phyloP scores from a whole-genome alignment of 64 coral and sea anemone genomes.

The Platygyra sinensis region DNA sequence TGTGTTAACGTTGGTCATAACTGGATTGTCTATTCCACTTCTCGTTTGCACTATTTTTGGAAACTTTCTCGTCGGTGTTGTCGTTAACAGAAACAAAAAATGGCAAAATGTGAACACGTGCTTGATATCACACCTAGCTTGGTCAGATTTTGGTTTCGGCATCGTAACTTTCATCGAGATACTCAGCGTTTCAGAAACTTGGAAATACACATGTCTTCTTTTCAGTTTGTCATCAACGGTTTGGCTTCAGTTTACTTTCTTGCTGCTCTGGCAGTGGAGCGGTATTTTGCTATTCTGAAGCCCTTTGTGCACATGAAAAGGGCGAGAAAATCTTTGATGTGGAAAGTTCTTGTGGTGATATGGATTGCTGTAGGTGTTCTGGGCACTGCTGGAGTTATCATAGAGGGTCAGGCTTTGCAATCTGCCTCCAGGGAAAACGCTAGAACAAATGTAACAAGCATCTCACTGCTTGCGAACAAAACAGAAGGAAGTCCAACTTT shows the following conservation, averaged over 20 bases:
- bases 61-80: conserved; percentile 18
- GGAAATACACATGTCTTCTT: neutral
- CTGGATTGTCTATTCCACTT: neutral
- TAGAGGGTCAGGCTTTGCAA: neutral
- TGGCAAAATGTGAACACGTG: neutral
- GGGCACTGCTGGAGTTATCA: neutral
- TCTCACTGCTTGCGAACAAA: neutral
- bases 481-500: neutral
- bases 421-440: neutral
- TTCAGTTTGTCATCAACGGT: neutral
- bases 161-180: neutral
- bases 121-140: neutral
- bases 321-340: neutral
- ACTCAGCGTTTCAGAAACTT: neutral
- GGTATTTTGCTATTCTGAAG: conserved; percentile 57
- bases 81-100: neutral
- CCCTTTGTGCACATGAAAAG: conserved; percentile 50
- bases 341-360: neutral
- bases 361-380: conserved; percentile 3
- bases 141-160: neutral
- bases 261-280: conserved; percentile 40
- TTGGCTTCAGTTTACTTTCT: conserved; percentile 25
- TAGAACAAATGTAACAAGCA: neutral
- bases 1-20: neutral
- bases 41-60: conserved; percentile 12